phyloP scores from a whole-genome alignment of 1,140 invertebrate genomes.

The Orius insidiosus region DNA sequence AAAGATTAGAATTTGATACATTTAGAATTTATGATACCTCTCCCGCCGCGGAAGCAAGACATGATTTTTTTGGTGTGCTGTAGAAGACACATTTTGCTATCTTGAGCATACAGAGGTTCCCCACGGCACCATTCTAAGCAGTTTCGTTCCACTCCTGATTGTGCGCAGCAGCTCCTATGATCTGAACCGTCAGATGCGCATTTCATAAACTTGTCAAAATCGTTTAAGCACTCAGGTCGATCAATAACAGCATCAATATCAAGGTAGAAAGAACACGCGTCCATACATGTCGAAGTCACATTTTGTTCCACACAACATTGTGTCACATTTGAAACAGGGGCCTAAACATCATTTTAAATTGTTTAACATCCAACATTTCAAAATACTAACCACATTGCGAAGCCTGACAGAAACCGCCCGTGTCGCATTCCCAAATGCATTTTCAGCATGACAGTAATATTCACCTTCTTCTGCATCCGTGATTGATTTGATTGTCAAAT shows the following conservation, averaged over 20 bases:
- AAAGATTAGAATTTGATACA: no score
- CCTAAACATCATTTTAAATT: no score
- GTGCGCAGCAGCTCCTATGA: slow-evolving; percentile 58
- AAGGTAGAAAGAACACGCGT: slow-evolving; percentile 60
- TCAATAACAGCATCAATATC: slow-evolving; percentile 65
- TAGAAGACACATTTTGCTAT: slow-evolving; percentile 46
- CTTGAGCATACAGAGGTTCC: slow-evolving; percentile 32
- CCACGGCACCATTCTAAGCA: slow-evolving; percentile 62
- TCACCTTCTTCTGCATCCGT: slow-evolving; percentile 49
- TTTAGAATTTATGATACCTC: slow-evolving; percentile 30
- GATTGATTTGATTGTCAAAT: slow-evolving; percentile 49
- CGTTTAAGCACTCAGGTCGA: slow-evolving; percentile 54
- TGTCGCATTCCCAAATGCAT: slow-evolving; percentile 52
- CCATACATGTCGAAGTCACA: slow-evolving; percentile 50
- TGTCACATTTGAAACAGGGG: slow-evolving; percentile 45
- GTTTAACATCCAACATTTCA: no score
- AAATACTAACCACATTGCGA: slow-evolving; percentile 31
- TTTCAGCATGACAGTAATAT: slow-evolving; percentile 66
- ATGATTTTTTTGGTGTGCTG: slow-evolving; percentile 55
- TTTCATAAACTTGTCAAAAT: slow-evolving; percentile 70
- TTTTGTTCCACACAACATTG: slow-evolving; percentile 59
- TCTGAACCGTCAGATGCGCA: slow-evolving; percentile 55
- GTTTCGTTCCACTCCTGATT: slow-evolving; percentile 47
- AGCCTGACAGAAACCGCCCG: slow-evolving; percentile 52
- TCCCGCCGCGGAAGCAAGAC: slow-evolving; percentile 60